Base-by-base conservation (phyloP, 1,140 invertebrate species). In the Pararge aegeria region DNA sequence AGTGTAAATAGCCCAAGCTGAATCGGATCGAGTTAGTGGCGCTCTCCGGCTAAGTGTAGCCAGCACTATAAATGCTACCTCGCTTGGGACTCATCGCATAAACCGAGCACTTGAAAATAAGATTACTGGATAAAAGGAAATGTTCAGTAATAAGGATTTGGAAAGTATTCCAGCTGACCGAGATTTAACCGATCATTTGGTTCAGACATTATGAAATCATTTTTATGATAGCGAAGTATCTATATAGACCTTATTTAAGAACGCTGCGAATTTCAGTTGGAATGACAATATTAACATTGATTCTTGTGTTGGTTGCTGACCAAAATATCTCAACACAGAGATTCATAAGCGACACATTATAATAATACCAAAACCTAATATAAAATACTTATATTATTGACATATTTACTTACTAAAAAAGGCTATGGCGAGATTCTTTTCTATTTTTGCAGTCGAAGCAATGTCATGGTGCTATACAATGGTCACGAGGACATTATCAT, bases 1-100 rank as follows among this genome's bases (percentile, higher is more conserved):
- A 82, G 81, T 80, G 81, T 82, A 86, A 88, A 88, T 88, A 86
- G 82, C 78, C 73, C 71, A 68, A 82, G 79, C 80, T 82, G 78
- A 83, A 85, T 83, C 76, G 70, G 75, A 85, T 85, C 73, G 75
- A 85, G 80, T 85, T 87, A 87, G 80, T 80, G 70, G 75, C 68
- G 73, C 73, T 78, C 74, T 74, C 70, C 68, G 63, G 70, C 66
- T 63, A 68, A 83, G 68, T 75, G 73, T 73, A 74, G 70, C 74
- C 64, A 73, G 62, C 68, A 69, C 61, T 57, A 63, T 63, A 63
- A 63, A 63, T 57, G 61, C 61, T 63, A 63, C 61, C 61, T 63
- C 61, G 55, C 61, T 53, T 52, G 61, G 61, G 61, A 57, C 54
- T 63, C 61, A 57, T 63, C 50, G 61, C 55, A 57, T 57, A 57